Evolutionary conservation across 2,113 vertebrate genomes (phyloP).

Genomic region (Scortum barcoo): DNA sequence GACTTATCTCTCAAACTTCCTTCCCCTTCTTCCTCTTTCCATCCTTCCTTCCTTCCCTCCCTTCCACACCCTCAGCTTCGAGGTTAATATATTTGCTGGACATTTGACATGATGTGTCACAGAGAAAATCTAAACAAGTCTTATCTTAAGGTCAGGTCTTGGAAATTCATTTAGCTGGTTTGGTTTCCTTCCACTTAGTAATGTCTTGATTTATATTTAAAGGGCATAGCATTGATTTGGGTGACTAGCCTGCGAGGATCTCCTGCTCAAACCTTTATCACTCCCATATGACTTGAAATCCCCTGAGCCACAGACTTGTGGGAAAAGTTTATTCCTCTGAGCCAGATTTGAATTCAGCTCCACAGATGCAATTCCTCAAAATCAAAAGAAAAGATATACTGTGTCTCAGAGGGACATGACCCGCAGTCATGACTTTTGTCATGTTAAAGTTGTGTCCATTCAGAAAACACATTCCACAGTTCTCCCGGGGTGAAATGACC

Average conservation of each 20-base stretch:
- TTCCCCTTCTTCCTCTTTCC: constrained; percentile 89
- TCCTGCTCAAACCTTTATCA: background rate
- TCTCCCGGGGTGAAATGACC: constrained; percentile 10
- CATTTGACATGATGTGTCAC: constrained; percentile 68
- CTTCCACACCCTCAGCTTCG: constrained; percentile 71
- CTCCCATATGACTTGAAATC: constrained; percentile 6
- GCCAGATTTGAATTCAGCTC: background rate
- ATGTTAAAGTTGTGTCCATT: constrained; percentile 27
- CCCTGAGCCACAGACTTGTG: background rate
- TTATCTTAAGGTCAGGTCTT: constrained; percentile 41
- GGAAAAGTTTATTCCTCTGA: background rate
- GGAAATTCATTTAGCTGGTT: constrained; percentile 40
- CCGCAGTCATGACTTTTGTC: constrained; percentile 37
- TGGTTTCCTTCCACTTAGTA: constrained; percentile 16
- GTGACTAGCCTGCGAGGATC: background rate
- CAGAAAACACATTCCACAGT: constrained; percentile 52
- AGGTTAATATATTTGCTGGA: constrained; percentile 68
- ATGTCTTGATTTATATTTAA: constrained; percentile 37
- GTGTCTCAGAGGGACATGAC: background rate
- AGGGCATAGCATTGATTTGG: background rate
- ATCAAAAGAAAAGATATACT: background rate
- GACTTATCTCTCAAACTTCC: constrained; percentile 82
- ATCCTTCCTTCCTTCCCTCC: constrained; percentile 84
- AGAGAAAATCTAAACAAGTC: constrained; percentile 48
- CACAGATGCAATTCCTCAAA: constrained; percentile 8